A percentile compares a stretch with the other conserved stretches of the same genome.
Evolutionary conservation across 2,113 vertebrate genomes (phyloP).

Genomic region (Erinaceus europaeus): DNA sequence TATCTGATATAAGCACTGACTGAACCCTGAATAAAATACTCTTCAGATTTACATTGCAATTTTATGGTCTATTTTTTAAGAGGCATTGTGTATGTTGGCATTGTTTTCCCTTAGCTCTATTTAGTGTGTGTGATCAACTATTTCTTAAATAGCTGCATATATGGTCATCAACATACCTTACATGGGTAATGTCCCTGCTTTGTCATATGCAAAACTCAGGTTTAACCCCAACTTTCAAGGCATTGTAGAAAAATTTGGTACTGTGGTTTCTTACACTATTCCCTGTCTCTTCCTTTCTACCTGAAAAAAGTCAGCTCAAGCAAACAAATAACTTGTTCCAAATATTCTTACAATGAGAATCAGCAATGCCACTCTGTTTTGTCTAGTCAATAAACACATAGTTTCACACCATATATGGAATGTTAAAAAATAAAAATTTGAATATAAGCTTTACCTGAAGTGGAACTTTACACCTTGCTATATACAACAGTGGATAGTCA

Average conservation of each 20-base stretch:
- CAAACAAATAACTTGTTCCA: too few relatives aligned
- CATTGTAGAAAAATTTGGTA: neutral
- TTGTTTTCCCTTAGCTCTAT: neutral
- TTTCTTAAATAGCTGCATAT: too few relatives aligned
- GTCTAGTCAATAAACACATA: neutral
- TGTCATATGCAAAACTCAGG: too few relatives aligned
- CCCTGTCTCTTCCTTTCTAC: neutral
- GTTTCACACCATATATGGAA: neutral
- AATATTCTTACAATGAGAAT: too few relatives aligned
- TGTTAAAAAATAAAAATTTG: conserved; percentile 16
- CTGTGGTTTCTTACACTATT: too few relatives aligned
- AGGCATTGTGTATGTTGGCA: neutral
- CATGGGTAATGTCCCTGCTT: too few relatives aligned
- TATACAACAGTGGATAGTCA: neutral
- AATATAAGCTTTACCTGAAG: neutral
- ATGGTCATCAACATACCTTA: neutral
- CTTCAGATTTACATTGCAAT: neutral
- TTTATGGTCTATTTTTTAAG: neutral
- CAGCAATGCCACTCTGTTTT: conserved; percentile 23
- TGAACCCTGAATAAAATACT: neutral
- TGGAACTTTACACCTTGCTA: neutral
- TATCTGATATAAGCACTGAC: neutral
- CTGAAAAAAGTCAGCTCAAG: too few relatives aligned
- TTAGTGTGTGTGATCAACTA: neutral
- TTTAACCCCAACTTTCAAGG: neutral